Conservation (phyloP, 1,140 invertebrate species). For the Aphis gossypii region DNA sequence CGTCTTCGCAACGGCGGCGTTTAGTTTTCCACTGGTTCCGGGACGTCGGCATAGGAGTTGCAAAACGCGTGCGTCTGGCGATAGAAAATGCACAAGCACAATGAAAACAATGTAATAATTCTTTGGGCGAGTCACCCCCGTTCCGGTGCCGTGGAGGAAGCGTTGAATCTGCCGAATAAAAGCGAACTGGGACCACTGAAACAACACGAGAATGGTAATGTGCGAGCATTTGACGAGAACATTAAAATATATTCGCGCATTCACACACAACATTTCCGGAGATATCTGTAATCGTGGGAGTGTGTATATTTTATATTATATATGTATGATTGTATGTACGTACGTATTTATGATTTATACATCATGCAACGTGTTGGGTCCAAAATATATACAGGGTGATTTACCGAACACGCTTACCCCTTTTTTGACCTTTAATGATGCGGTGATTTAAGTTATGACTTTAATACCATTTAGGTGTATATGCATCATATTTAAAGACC, state of each 20-base stretch:
- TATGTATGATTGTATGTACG: neutral
- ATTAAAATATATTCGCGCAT: neutral
- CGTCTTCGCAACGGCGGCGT: neutral
- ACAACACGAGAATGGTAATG: neutral
- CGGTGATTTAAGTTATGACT: neutral
- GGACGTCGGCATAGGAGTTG: neutral
- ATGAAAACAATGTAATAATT: slow-evolving; percentile 29
- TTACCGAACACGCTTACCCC: neutral
- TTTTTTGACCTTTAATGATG: neutral
- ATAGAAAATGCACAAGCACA: neutral
- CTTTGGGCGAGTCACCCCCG: neutral
- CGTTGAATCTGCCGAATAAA: slow-evolving; percentile 39
- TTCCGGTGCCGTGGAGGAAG: slow-evolving; percentile 25
- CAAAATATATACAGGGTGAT: neutral
- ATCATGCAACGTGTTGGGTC: neutral
- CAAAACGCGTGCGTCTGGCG: neutral
- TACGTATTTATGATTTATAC: neutral
- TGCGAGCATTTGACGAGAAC: slow-evolving; percentile 15
- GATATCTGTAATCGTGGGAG: neutral
- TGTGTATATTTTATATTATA: neutral
- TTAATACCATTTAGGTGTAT: neutral
- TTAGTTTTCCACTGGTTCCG: slow-evolving; percentile 3
- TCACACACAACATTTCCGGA: slow-evolving; percentile 34
- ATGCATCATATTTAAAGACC: no score
- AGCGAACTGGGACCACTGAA: slow-evolving; percentile 16